Conservation (phyloP, 2,888 invertebrate genomes). For the Drosophila quinaria region DNA sequence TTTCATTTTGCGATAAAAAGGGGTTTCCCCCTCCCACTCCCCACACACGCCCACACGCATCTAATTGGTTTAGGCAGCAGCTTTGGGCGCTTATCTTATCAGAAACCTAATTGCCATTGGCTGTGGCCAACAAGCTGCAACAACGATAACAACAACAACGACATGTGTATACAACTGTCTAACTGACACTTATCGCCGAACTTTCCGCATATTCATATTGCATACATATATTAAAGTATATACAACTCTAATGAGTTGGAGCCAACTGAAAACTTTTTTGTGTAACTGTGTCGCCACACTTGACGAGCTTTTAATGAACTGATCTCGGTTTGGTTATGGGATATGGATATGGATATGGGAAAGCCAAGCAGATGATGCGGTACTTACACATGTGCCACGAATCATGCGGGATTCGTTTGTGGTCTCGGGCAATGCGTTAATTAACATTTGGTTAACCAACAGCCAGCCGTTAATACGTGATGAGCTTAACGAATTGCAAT, state of each 20-base stretch:
- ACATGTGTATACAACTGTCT: slow-evolving; percentile 16
- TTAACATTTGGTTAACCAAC: slow-evolving; percentile 56
- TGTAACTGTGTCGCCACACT: slow-evolving; percentile 44
- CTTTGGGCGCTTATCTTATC: slow-evolving; percentile 77
- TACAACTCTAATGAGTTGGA: slow-evolving; percentile 54
- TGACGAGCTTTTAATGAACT: slow-evolving; percentile 76
- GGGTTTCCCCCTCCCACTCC: slow-evolving; percentile 33
- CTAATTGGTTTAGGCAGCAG: slow-evolving; percentile 78
- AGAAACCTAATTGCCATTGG: slow-evolving; percentile 76
- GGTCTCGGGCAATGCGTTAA: slow-evolving; percentile 55
- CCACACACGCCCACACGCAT: slow-evolving; percentile 24
- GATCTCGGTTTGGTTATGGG: slow-evolving; percentile 14
- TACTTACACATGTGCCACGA: slow-evolving; percentile 11
- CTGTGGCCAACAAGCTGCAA: slow-evolving; percentile 38
- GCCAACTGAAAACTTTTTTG: slow-evolving; percentile 36
- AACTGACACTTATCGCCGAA: slow-evolving; percentile 60
- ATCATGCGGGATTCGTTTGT: slow-evolving; percentile 21
- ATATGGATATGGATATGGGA: slow-evolving; percentile 34
- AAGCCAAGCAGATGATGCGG: slow-evolving; percentile 34
- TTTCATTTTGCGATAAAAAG: slow-evolving; percentile 72
- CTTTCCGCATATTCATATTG: slow-evolving; percentile 51
- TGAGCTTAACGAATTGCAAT: slow-evolving; percentile 7
- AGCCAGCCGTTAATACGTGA: slow-evolving; percentile 46
- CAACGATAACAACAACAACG: slow-evolving; percentile 22
- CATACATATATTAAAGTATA: slow-evolving; percentile 12